phyloP scores from a whole-genome alignment of 2,113 vertebrate species.

The Neodon shergylaensis region DNA sequence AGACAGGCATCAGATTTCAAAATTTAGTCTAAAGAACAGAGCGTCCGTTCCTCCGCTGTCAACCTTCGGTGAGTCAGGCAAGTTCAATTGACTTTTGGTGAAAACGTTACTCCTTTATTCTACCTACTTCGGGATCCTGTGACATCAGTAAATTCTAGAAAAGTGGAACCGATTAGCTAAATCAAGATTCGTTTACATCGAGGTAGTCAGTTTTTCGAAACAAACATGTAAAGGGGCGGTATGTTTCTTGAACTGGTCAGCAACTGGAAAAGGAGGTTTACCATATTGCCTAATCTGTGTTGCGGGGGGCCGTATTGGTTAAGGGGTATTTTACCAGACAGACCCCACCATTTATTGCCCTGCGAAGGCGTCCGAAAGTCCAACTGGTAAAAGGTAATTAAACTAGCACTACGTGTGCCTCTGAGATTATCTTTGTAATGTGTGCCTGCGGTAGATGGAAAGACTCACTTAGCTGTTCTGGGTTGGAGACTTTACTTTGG shows the following conservation, averaged over 20 bases:
- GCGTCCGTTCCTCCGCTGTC: neutral
- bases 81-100: neutral
- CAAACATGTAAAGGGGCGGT: neutral
- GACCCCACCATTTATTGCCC: neutral
- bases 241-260: neutral
- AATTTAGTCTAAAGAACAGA: conserved; percentile 8
- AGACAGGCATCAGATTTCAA: neutral
- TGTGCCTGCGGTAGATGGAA: neutral
- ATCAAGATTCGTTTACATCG: conserved; percentile 7
- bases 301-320: neutral
- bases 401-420: neutral
- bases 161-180: conserved; percentile 11
- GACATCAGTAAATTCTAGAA: neutral
- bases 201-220: neutral
- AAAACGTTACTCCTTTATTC: neutral
- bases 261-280: neutral
- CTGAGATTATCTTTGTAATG: neutral
- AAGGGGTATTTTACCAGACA: neutral
- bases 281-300: no score
- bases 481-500: neutral
- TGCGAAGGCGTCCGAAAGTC: neutral
- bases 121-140: neutral
- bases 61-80: neutral
- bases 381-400: neutral
- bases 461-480: no score